phyloP scores from a whole-genome alignment of 2,888 invertebrate genomes.

The Beris chalybata region DNA sequence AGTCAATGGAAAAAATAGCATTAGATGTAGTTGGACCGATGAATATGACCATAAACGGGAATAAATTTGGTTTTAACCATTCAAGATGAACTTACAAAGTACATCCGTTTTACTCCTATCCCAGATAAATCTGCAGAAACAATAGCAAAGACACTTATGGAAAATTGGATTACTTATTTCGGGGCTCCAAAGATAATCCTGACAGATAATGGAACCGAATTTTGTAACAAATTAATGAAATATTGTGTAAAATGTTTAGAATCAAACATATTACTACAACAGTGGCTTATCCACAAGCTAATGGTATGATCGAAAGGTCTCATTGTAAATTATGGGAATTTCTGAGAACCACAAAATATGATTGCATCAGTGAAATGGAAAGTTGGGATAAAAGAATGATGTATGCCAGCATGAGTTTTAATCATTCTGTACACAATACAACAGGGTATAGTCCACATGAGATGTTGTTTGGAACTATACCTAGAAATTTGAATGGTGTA shows the following conservation, averaged over 20 bases:
- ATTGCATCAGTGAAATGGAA: conserved; percentile 19
- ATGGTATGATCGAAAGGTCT: conserved; percentile 8
- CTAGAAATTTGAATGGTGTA: not conserved
- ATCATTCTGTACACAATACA: conserved; percentile 20
- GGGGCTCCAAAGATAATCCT: conserved; percentile 12
- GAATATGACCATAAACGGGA: conserved; percentile 22
- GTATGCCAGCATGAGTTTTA: conserved; percentile 28
- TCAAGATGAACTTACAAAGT: conserved; percentile 26
- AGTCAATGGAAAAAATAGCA: conserved; percentile 30
- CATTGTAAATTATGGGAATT: conserved; percentile 28
- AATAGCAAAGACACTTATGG: conserved; percentile 4
- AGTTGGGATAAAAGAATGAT: conserved; percentile 30
- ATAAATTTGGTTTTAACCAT: conserved; percentile 32
- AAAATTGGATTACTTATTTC: conserved; percentile 12
- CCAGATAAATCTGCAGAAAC: conserved; percentile 15
- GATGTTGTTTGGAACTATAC: too few species aligned
- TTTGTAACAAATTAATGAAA: conserved; percentile 18
- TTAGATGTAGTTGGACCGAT: conserved; percentile 33
- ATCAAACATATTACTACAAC: conserved; percentile 28
- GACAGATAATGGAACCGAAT: conserved; percentile 14
- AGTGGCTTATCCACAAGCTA: conserved; percentile 31
- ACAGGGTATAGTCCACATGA: conserved; percentile 24
- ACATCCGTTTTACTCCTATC: conserved; percentile 26
- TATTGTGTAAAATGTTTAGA: conserved; percentile 5
- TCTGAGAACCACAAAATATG: conserved; percentile 28